A percentile compares a stretch with the other conserved stretches of the same genome.
phyloP scores from a whole-genome alignment of 30 jellyfish, hydroid and myxozoan genomes.

The Cassiopea andromeda region DNA sequence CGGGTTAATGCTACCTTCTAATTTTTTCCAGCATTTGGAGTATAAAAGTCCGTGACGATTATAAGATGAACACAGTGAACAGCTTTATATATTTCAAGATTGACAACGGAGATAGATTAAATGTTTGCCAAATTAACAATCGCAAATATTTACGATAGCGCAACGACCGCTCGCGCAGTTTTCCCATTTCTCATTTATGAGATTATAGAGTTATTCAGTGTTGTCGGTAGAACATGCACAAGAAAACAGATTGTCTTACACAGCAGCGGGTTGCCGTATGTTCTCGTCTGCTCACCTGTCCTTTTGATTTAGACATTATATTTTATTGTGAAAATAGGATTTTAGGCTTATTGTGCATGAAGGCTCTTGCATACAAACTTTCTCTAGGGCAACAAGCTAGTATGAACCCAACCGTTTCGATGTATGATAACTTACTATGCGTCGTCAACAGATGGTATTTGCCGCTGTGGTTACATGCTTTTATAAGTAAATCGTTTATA shows the following conservation, averaged over 20 bases:
- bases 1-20: no score
- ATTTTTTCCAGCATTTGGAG: no score
- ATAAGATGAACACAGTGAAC: no score
- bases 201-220: not conserved
- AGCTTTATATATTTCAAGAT: not conserved
- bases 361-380: no score
- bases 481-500: no score
- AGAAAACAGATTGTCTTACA: conserved; percentile 6
- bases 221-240: conserved; percentile 2
- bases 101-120: not conserved
- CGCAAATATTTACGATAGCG: not conserved
- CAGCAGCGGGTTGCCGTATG: conserved; percentile 5
- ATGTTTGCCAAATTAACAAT: not conserved
- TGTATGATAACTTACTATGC: no score
- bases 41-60: no score
- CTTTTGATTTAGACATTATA: not conserved
- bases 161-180: not conserved
- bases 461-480: no score
- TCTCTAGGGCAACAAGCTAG: no score
- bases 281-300: conserved; percentile 8
- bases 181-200: not conserved
- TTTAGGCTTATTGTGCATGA: not conserved
- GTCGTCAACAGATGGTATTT: no score
- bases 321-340: not conserved
- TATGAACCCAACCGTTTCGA: no score